phyloP scores from a whole-genome alignment of 2,113 vertebrate species.

The Butorides virescens region DNA sequence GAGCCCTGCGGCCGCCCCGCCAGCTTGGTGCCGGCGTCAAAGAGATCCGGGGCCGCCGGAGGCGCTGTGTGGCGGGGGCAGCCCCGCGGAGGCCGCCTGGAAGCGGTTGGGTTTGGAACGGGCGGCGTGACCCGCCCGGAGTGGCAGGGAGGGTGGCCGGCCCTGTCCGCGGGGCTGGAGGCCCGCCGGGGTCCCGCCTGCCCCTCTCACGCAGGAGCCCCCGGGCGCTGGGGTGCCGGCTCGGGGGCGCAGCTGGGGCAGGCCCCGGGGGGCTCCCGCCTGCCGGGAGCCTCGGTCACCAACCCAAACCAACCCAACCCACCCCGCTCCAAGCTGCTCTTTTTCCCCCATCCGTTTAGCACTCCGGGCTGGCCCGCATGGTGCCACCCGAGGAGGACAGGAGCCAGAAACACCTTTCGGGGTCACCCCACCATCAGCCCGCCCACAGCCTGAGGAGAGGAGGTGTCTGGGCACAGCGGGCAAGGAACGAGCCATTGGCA shows the following conservation, averaged over 20 bases:
- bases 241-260: not conserved
- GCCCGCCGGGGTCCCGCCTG: too few species aligned
- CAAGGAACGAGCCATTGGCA: rapidly evolving
- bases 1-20: not conserved
- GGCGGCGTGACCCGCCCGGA: not conserved
- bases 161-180: not conserved
- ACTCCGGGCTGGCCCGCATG: rapidly evolving
- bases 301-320: rapidly evolving
- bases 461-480: not conserved
- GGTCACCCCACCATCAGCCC: not conserved
- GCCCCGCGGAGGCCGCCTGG: not conserved
- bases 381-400: not conserved
- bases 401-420: rapidly evolving
- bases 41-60: not conserved
- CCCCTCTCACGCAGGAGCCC: not conserved
- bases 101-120: not conserved
- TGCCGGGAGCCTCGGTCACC: rapidly evolving
- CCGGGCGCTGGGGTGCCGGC: not conserved
- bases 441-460: rapidly evolving
- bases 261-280: not conserved
- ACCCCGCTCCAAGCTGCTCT: rapidly evolving
- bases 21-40: too few species aligned
- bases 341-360: not conserved
- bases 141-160: not conserved
- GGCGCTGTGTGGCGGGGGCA: not conserved